Evolutionary conservation across 2,888 invertebrate genomes (phyloP), one percentile per base, ranked within the genome.

Genomic region (Idaea biselata): DNA sequence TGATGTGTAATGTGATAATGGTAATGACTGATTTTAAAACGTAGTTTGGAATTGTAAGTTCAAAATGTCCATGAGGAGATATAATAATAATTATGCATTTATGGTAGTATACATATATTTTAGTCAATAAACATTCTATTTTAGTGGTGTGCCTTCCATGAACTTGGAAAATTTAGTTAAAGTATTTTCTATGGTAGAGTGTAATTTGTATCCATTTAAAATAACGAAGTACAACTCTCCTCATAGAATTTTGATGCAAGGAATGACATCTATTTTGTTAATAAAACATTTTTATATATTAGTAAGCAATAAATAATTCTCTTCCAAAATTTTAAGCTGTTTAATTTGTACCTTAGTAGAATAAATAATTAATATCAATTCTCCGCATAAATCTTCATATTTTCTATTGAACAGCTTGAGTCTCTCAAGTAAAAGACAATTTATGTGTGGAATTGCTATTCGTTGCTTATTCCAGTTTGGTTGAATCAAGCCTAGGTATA

Each of bases 21-120:
- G 77, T 78, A 78, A 76, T 72, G 89, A 90, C 89, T 89, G 89
- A 89, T 85, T 82, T 81, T 78, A 74, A 70, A 71, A 67, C 58
- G 73, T 76, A 76, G 75, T 77, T 73, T 74, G 75, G 68, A 66
- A 73, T 71, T 63, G 67, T 70, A 81, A 81, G 70, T 74, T 78
- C 75, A 74, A 76, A 79, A 72, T 74, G 75, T 83, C 82, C 84
- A 70, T 84, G 84, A 83, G 84, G 84, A 84, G 79, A 76, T 76
- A 64, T 68, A 71, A 67, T 68, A 71, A 67, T 63, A 59, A 61
- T 25, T 60, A 69, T 70, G 68, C 62, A 61, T 68, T 68, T 65
- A 61, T 72, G 69, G 44, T 44, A 44, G 11, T 44, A 44, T 44
- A 44, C 44, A 14, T 44, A 63, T 68, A 69, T 59, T 64, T 66